Base-by-base conservation (phyloP, 2,888 invertebrate species). In the Leptopilina syphax region DNA sequence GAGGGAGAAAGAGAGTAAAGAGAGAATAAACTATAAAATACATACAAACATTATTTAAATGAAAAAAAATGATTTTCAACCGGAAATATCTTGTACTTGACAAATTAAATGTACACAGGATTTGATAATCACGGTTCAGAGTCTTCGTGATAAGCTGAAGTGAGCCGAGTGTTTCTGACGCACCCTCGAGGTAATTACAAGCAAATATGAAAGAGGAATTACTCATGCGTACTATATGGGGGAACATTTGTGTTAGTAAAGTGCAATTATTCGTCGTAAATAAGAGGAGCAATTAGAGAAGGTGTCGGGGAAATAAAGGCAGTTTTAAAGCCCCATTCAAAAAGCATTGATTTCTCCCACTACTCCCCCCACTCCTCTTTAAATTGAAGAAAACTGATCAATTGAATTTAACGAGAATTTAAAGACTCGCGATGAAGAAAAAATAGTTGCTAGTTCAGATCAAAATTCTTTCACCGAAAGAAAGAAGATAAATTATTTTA, bases 121-220 rank as follows among this genome's bases (percentile, higher is more conserved):
- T 10, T 34, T 13, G 10, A 34, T 27, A 65, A 65, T 10, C 27
- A 9, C 27, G 54, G 34, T n/a, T n/a, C 8, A 27, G 24, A 27
- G 13, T 57, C 54, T 8, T 13, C 34, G 54, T 54, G 54, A 57
- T 57, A 34, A 50, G 57, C 34, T 73, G 27, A 34, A 54, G 57
- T 57, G 50, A 54, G 44, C 47, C 12, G 68, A 76, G 65, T 57
- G 34, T 57, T 66, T 70, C 67, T 47, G 77, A 77, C 77, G 80
- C 54, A 77, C 73, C 54, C 73, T 80, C 57, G 44, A 63, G 44
- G 70, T 77, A 77, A 77, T 80, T 73, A 77, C 73, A 41, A 34
- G 66, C 24, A 73, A 70, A 73, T 60, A 68, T 44, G 27, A 54
- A 54, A 77, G 73, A 65, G 77, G 18, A 63, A 65, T 63, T 60